A percentile compares a stretch with the other conserved stretches of the same genome.
Conservation (phyloP, 2,888 invertebrate species). For the Operophtera brumata region DNA sequence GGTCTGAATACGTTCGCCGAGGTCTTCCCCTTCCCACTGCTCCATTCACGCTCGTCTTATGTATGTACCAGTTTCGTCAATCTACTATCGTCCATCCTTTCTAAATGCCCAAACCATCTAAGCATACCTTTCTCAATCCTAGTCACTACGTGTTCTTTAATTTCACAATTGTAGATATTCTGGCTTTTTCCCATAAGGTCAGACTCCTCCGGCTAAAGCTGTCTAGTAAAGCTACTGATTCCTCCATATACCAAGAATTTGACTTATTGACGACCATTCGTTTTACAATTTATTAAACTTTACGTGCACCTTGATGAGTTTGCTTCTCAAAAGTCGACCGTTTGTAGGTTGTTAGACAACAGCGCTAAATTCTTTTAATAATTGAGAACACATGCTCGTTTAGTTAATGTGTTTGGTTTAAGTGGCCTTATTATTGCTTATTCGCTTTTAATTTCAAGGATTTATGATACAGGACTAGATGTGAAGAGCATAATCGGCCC, state of each 20-base stretch:
- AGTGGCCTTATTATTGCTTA: constrained; percentile 12
- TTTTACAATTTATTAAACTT: constrained; percentile 48
- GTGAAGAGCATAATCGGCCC: too few relatives aligned
- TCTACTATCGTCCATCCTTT: too few relatives aligned
- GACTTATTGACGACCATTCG: constrained; percentile 52
- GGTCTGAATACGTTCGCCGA: too few relatives aligned
- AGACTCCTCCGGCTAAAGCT: too few relatives aligned
- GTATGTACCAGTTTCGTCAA: too few relatives aligned
- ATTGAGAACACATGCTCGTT: constrained; percentile 25
- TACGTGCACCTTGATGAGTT: constrained; percentile 29
- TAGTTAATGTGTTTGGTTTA: constrained; percentile 21
- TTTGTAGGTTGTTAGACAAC: constrained; percentile 20
- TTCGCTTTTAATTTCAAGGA: constrained; percentile 5
- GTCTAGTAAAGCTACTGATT: not conserved
- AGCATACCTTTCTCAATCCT: too few relatives aligned
- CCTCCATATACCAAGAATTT: constrained; percentile 51
- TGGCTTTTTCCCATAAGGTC: too few relatives aligned
- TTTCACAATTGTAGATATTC: too few relatives aligned
- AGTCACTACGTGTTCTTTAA: too few relatives aligned
- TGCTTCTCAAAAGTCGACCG: constrained; percentile 28
- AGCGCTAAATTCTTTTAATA: constrained; percentile 17
- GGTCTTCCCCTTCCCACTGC: too few relatives aligned
- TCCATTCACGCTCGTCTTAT: too few relatives aligned
- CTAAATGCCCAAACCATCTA: too few relatives aligned
- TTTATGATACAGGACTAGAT: not conserved